Percentiles rank a stretch among this genome's conserved stretches.
Evolutionary conservation across 2,113 vertebrate species (phyloP).

Genomic region (Hystrix cristata): DNA sequence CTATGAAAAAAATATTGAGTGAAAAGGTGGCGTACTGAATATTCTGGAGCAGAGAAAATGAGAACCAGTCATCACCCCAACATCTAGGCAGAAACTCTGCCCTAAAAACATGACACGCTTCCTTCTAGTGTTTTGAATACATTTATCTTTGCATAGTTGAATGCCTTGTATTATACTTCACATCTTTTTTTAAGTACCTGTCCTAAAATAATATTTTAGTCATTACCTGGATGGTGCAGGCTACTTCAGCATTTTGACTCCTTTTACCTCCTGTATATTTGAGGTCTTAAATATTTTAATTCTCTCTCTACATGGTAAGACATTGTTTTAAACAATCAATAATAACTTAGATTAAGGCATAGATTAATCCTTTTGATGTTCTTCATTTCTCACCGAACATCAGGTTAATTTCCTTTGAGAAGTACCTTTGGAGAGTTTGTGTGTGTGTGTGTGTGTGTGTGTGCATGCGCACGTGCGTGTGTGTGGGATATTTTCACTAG

Average conservation of each 20-base stretch:
- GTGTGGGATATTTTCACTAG: slow-evolving; percentile 39
- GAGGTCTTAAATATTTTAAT: neutral
- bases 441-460: neutral
- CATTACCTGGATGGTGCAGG: neutral
- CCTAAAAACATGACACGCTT: neutral
- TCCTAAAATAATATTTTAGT: slow-evolving; percentile 2
- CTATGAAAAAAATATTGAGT: slow-evolving; percentile 12
- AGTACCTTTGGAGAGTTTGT: neutral
- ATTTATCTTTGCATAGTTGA: neutral
- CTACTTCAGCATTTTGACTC: neutral
- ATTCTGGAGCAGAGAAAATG: neutral
- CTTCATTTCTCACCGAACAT: slow-evolving; percentile 25
- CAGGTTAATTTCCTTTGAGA: neutral
- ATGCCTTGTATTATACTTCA: neutral
- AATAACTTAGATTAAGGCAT: slow-evolving; percentile 29
- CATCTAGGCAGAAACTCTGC: neutral
- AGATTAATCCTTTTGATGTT: slow-evolving; percentile 3
- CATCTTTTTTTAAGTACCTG: neutral
- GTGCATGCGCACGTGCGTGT: neutral
- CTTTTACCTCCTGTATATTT: neutral
- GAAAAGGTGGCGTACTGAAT: neutral
- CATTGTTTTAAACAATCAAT: neutral
- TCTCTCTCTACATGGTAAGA: neutral
- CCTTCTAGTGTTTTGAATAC: neutral
- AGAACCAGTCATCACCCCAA: slow-evolving; percentile 1